A percentile compares a stretch with the other conserved stretches of the same genome.
phyloP scores from a whole-genome alignment of 1,140 invertebrate species.

The Cataglyphis hispanica region DNA sequence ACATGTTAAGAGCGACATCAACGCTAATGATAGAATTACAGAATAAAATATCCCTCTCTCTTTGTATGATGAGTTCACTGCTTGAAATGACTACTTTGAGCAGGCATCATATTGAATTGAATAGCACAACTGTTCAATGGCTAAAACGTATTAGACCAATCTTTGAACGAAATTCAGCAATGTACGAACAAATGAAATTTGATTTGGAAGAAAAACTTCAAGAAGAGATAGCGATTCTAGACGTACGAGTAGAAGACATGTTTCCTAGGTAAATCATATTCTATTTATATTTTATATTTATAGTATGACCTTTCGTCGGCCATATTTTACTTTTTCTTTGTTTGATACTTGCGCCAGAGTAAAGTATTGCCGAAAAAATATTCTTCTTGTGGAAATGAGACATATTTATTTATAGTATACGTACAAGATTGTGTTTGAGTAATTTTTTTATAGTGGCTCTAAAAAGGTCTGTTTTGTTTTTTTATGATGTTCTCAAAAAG shows the following conservation, averaged over 20 bases:
- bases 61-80: conserved; percentile 83
- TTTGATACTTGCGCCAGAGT: too few species aligned
- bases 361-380: too few species aligned
- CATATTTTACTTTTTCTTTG: too few species aligned
- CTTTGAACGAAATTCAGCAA: conserved; percentile 85
- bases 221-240: conserved; percentile 86
- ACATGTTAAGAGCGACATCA: conserved; percentile 83
- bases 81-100: conserved; percentile 84
- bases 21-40: conserved; percentile 80
- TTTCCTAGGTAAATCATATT: conserved; percentile 82
- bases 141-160: conserved; percentile 85
- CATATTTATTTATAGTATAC: too few species aligned
- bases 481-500: too few species aligned
- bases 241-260: conserved; percentile 87
- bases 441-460: too few species aligned
- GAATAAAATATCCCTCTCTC: conserved; percentile 79
- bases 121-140: conserved; percentile 85
- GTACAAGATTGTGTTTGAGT: too few species aligned
- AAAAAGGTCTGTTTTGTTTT: too few species aligned
- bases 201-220: conserved; percentile 89
- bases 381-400: too few species aligned
- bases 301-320: neutral
- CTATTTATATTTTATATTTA: too few species aligned
- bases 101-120: conserved; percentile 84
- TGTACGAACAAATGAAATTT: conserved; percentile 88